These are phyloP conservation scores for Mechanitis messenoides DNA, from an alignment of 2,888 invertebrate species.

Conservation along the genomic window DNA sequence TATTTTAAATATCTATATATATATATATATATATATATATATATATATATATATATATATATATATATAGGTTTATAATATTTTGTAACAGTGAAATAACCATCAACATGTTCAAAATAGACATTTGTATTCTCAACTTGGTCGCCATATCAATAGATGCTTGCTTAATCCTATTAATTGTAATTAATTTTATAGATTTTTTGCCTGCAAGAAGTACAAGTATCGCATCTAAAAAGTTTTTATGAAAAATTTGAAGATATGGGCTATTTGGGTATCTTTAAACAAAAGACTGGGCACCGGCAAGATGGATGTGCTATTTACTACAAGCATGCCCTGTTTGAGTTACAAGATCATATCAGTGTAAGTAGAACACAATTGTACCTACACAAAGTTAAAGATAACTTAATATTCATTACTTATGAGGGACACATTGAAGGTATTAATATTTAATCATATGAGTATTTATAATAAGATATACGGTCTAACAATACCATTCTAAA, in stretches of 20 bases:
- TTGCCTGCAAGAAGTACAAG: slow-evolving; percentile 94
- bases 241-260: slow-evolving; percentile 69
- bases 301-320: slow-evolving; percentile 95
- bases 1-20: too few species aligned
- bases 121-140: too few species aligned
- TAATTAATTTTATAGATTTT: slow-evolving; percentile 77
- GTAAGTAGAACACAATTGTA: slow-evolving; percentile 75
- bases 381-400: neutral
- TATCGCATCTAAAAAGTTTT: slow-evolving; percentile 80
- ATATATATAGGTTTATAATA: neutral
- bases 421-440: too few species aligned
- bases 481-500: too few species aligned
- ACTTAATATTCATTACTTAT: too few species aligned
- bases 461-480: too few species aligned
- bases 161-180: neutral
- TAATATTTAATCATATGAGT: too few species aligned
- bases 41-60: neutral
- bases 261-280: slow-evolving; percentile 86
- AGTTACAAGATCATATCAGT: slow-evolving; percentile 77
- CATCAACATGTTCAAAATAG: too few species aligned
- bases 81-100: too few species aligned
- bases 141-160: too few species aligned
- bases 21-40: too few species aligned
- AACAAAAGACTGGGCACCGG: slow-evolving; percentile 87
- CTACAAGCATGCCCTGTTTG: slow-evolving; percentile 82